These are phyloP conservation scores for Drosophila pseudotalamancana DNA, from an alignment of 2,888 invertebrate genomes.

Conservation along the genomic window DNA sequence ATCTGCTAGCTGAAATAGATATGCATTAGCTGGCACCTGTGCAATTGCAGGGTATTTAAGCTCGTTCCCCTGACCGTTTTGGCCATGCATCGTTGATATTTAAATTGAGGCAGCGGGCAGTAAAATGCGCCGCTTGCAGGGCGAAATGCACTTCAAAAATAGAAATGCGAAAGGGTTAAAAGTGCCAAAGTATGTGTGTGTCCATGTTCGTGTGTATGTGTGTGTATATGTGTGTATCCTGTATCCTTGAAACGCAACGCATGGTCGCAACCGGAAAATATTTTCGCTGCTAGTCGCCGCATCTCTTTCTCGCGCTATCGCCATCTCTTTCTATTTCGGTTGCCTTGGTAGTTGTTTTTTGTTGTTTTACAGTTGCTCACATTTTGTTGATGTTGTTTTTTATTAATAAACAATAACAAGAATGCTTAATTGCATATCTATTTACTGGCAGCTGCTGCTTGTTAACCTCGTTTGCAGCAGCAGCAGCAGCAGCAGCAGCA, in stretches of 20 bases:
- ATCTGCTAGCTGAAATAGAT: no score
- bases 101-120: conserved; percentile 77
- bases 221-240: conserved; percentile 23
- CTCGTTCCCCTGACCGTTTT: conserved; percentile 48
- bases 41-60: conserved; percentile 42
- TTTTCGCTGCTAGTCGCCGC: conserved; percentile 14
- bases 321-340: conserved; percentile 17
- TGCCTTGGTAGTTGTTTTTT: conserved; percentile 60
- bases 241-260: conserved; percentile 68
- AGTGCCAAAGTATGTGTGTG: conserved; percentile 31
- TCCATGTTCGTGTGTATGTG: conserved; percentile 6
- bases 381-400: conserved; percentile 66
- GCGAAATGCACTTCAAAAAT: conserved; percentile 76
- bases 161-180: conserved; percentile 71
- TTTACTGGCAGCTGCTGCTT: conserved; percentile 46
- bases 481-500: neutral
- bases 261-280: conserved; percentile 36
- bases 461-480: conserved; percentile 43
- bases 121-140: conserved; percentile 54
- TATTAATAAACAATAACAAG: conserved; percentile 75
- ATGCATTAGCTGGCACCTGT: neutral
- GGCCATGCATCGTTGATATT: conserved; percentile 79
- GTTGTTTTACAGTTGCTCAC: conserved; percentile 18
- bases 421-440: conserved; percentile 70
- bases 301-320: neutral